Base-by-base conservation (phyloP, 1,140 invertebrate species). In the Procambarus virginalis region DNA sequence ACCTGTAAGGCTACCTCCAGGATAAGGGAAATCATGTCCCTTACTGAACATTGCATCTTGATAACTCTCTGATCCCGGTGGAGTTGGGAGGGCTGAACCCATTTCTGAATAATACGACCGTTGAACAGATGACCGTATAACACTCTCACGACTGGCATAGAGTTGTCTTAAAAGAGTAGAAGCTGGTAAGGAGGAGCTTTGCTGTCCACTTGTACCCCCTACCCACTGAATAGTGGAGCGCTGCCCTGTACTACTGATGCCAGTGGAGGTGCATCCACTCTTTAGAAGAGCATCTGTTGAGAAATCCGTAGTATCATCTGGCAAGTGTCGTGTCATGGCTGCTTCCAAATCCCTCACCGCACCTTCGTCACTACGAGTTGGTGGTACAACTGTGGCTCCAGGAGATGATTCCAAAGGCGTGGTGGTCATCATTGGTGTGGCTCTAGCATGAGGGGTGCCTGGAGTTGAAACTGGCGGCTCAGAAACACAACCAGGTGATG, bases 311-410 rank as follows among this genome's bases (percentile, higher is more conserved):
- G 96, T 96, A 92, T 96, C 92, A 34, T 93, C 93, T 0, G 98
- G 98, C 70, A 99, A 94, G 94, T 99, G 98, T 93, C 98, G 98
- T 45, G 98, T 98, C 98, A 99, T 99, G 17, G 97, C 98, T 92
- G 98, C 97, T 94, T 99, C 98, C 90, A 99, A 94, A 93, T 99
- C 98, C 93, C 98, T 97, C 0, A 98, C 97, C 0, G 97, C 97
- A 3, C 96, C 95, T 3, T 90, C 91, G 34, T 82, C 83, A 14
- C 70, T 90, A 17, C 77, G 88, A 46, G 84, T 49, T 68, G 84
- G 58, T 45, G 77, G 78, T 12, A 22, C 86, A 51, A 81, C 64
- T 58, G 77, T 77, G 55, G 86, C 55, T 46, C 79, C 22, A 20
- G 91, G 86, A 14, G 91, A 87, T 12, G 85, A 51, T 82, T 87